Conservation (phyloP, 1,140 invertebrate genomes). For the Temnothorax longispinosus region DNA sequence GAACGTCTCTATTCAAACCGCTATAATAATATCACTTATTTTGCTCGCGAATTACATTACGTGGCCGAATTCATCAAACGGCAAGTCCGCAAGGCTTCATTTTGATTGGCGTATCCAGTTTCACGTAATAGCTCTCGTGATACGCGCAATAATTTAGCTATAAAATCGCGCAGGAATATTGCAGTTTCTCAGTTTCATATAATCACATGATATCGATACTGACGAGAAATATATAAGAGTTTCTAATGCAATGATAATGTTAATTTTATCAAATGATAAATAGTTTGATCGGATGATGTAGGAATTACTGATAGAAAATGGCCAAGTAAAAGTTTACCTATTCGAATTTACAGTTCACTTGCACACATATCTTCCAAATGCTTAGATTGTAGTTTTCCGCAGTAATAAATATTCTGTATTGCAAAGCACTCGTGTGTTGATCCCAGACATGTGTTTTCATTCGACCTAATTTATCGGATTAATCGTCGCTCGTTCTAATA, state of each 20-base stretch:
- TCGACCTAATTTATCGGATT: slow-evolving; percentile 21
- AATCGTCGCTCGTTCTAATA: slow-evolving; percentile 6
- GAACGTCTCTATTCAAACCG: slow-evolving; percentile 30
- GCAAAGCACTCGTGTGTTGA: not conserved
- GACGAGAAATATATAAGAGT: not conserved
- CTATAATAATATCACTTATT: slow-evolving; percentile 62
- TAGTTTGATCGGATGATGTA: too few relatives aligned
- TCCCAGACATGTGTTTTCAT: not conserved
- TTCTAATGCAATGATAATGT: not conserved
- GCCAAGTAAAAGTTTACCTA: not conserved
- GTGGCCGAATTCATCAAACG: slow-evolving; percentile 45
- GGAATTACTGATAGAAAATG: not conserved
- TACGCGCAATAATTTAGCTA: slow-evolving; percentile 18
- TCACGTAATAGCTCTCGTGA: not conserved
- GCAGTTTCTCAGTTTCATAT: slow-evolving; percentile 17
- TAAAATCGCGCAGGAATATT: slow-evolving; percentile 18
- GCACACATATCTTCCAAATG: not conserved
- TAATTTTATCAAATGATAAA: not conserved
- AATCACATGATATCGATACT: slow-evolving; percentile 4
- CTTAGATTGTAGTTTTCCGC: not conserved
- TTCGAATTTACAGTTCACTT: not conserved
- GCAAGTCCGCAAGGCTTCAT: slow-evolving; percentile 22
- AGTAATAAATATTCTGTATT: not conserved
- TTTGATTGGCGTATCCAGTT: slow-evolving; percentile 52
- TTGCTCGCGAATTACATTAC: slow-evolving; percentile 39